Evolutionary conservation across 35 echinoderm and acorn worm genomes (phyloP).

Genomic region (Heliocidaris erythrogramma): DNA sequence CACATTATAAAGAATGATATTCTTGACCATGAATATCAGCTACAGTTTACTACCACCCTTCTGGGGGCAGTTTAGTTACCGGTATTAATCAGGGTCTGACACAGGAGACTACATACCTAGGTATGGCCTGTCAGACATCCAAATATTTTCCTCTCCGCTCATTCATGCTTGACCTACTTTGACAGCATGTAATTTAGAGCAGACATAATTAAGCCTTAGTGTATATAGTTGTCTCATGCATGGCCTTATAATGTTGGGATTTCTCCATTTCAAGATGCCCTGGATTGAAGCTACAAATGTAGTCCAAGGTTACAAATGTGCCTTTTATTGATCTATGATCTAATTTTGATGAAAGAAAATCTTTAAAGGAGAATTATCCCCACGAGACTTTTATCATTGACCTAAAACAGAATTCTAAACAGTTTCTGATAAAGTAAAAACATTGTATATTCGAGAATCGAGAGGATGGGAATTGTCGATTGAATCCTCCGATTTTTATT

Average conservation of each 20-base stretch:
- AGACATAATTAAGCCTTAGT: background rate
- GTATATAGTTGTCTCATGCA: background rate
- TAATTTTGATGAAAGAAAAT: background rate
- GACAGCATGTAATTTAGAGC: background rate
- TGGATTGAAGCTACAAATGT: background rate
- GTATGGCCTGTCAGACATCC: background rate
- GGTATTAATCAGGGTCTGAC: background rate
- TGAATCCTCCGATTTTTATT: too few relatives aligned
- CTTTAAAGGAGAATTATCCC: too few relatives aligned
- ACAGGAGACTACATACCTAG: background rate
- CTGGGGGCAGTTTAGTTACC: background rate
- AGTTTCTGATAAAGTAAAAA: too few relatives aligned
- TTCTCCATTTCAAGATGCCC: background rate
- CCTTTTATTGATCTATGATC: background rate
- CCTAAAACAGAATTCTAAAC: too few relatives aligned
- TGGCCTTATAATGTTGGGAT: background rate
- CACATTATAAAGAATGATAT: background rate
- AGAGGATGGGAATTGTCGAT: too few relatives aligned
- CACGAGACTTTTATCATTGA: too few relatives aligned
- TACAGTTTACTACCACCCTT: too few relatives aligned
- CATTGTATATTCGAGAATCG: too few relatives aligned
- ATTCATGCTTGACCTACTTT: constrained; percentile 11
- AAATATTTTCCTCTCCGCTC: background rate
- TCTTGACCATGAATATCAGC: background rate
- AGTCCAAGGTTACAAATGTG: background rate